A percentile compares a stretch with the other conserved stretches of the same genome.
Evolutionary conservation across 2,888 invertebrate species (phyloP).

Genomic region (Drosophila putrida): DNA sequence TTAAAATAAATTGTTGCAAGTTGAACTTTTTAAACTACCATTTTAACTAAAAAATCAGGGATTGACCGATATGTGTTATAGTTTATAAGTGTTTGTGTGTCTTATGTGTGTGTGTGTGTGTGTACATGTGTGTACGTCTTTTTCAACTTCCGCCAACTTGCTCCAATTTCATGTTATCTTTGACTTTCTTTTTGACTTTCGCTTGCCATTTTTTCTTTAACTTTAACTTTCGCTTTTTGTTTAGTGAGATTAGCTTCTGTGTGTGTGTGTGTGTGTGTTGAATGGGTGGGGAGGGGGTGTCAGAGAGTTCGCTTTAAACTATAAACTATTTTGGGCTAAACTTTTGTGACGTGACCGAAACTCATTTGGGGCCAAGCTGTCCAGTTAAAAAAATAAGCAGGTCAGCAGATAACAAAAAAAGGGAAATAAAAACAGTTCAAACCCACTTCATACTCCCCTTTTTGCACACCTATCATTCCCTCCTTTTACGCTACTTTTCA

Average conservation of each 20-base stretch:
- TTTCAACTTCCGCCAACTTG: slow-evolving; percentile 45
- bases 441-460: too few relatives aligned
- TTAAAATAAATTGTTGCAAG: background rate
- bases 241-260: background rate
- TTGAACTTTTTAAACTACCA: too few relatives aligned
- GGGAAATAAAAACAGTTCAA: background rate
- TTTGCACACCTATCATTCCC: background rate
- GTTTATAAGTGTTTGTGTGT: background rate
- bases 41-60: too few relatives aligned
- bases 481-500: background rate
- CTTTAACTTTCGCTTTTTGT: slow-evolving; percentile 40
- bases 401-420: slow-evolving; percentile 51
- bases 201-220: slow-evolving; percentile 10
- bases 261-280: background rate
- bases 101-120: slow-evolving; percentile 19
- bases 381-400: slow-evolving; percentile 49
- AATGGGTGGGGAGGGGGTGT: too few relatives aligned
- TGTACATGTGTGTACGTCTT: slow-evolving; percentile 10
- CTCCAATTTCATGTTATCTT: slow-evolving; percentile 60
- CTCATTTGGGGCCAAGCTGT: slow-evolving; percentile 33
- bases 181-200: slow-evolving; percentile 62
- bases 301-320: background rate
- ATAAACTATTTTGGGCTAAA: slow-evolving; percentile 9
- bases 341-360: slow-evolving; percentile 53
- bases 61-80: slow-evolving; percentile 10